Conservation (phyloP, 2,113 vertebrate genomes). For the Psettodes erumei region DNA sequence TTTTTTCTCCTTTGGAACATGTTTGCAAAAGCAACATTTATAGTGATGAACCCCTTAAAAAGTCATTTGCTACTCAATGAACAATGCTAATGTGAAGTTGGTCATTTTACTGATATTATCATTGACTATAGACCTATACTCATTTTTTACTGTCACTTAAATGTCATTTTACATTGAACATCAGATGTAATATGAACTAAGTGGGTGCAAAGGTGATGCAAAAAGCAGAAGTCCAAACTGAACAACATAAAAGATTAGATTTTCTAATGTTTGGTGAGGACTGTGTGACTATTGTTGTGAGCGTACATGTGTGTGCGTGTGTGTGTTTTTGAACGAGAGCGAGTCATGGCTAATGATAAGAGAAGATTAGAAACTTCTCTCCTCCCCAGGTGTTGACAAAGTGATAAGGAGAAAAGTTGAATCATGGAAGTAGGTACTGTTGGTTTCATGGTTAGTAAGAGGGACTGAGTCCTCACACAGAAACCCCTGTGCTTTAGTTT, state of each 20-base stretch:
- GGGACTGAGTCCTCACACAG: slow-evolving; percentile 20
- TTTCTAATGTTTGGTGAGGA: not conserved
- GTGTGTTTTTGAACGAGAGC: not conserved
- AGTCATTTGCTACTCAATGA: not conserved
- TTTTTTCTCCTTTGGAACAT: not conserved
- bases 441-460: slow-evolving; percentile 25
- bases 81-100: not conserved
- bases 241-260: not conserved
- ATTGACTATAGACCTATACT: too few relatives aligned
- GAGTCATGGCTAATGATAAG: slow-evolving; percentile 43
- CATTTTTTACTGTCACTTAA: not conserved
- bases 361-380: slow-evolving; percentile 60
- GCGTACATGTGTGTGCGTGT: not conserved
- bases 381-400: slow-evolving; percentile 59
- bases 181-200: not conserved
- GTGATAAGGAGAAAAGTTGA: slow-evolving; percentile 54
- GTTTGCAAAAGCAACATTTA: not conserved
- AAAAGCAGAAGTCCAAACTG: not conserved
- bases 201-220: not conserved
- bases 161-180: not conserved
- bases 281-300: slow-evolving; percentile 17
- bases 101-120: not conserved
- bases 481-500: slow-evolving; percentile 11
- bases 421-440: slow-evolving; percentile 41
- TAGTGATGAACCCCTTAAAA: too few relatives aligned